Percentiles rank a stretch among this genome's conserved stretches.
Evolutionary conservation across 2,888 invertebrate genomes (phyloP).

Genomic region (Drosophila putrida): DNA sequence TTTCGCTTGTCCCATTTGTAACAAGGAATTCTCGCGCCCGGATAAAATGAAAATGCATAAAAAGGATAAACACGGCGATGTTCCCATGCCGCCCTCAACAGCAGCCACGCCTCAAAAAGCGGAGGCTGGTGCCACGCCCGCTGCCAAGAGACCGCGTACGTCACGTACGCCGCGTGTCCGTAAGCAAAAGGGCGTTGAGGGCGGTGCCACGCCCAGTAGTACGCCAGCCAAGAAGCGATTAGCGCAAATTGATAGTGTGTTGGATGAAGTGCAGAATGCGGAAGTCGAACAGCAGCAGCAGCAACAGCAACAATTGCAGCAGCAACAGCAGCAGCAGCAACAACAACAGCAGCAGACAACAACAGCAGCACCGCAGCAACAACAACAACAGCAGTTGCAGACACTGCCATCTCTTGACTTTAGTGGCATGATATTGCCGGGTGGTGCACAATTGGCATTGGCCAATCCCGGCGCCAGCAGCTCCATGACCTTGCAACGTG

Average conservation of each 20-base stretch:
- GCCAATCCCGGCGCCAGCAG: conserved; percentile 83
- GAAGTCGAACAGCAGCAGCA: conserved; percentile 62
- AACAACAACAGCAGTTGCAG: conserved; percentile 65
- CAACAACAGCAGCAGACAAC: conserved; percentile 50
- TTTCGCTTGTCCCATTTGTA: conserved; percentile 84
- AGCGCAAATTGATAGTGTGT: conserved; percentile 82
- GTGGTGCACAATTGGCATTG: conserved; percentile 82
- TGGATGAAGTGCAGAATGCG: conserved; percentile 82
- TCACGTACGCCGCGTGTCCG: conserved; percentile 78
- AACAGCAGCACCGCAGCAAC: conserved; percentile 58
- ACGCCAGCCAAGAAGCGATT: conserved; percentile 78
- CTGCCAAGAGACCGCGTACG: conserved; percentile 68
- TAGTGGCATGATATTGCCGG: conserved; percentile 84
- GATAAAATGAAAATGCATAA: conserved; percentile 85
- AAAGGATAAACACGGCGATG: conserved; percentile 83
- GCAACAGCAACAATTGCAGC: conserved; percentile 38
- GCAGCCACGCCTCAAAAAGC: conserved; percentile 63
- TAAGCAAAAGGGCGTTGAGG: conserved; percentile 60
- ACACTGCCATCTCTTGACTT: conserved; percentile 83
- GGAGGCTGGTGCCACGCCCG: conserved; percentile 50
- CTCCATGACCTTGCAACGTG: conserved; percentile 70
- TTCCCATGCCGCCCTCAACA: conserved; percentile 68
- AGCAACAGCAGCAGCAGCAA: conserved; percentile 51
- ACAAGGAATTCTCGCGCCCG: conserved; percentile 84
- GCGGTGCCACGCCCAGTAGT: conserved; percentile 37